Conservation (phyloP, 2,888 invertebrate species). For the Cantharis lateralis region DNA sequence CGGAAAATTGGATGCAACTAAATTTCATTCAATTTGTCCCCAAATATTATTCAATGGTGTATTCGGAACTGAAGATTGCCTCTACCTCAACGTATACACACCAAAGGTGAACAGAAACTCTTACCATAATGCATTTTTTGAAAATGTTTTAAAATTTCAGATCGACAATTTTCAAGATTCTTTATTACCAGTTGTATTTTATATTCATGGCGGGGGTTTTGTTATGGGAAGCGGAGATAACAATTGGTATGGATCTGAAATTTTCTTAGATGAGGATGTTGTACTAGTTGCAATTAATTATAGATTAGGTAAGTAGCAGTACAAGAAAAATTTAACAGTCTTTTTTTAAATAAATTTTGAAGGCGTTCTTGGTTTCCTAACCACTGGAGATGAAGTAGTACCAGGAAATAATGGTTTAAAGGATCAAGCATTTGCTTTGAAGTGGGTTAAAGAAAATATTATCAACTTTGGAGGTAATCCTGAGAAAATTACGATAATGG, state of each 20-base stretch:
- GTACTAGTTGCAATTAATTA: slow-evolving; percentile 57
- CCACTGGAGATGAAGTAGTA: slow-evolving; percentile 46
- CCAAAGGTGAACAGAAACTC: slow-evolving; percentile 43
- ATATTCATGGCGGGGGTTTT: slow-evolving; percentile 77
- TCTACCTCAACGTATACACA: slow-evolving; percentile 76
- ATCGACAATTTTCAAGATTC: slow-evolving; percentile 63
- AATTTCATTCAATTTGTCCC: slow-evolving; percentile 71
- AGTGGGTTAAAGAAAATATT: slow-evolving; percentile 52
- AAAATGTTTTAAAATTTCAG: slow-evolving; percentile 49
- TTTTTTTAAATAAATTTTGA: background rate
- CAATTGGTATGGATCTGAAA: slow-evolving; percentile 71
- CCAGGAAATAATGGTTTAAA: slow-evolving; percentile 56
- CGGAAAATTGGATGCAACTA: slow-evolving; percentile 66
- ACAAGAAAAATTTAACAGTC: background rate
- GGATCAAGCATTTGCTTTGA: slow-evolving; percentile 52
- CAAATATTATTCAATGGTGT: slow-evolving; percentile 61
- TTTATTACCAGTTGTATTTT: slow-evolving; percentile 72
- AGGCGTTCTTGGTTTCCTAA: slow-evolving; percentile 52
- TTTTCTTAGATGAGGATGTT: slow-evolving; percentile 70
- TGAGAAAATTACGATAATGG: slow-evolving; percentile 51
- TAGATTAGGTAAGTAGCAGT: slow-evolving; percentile 31
- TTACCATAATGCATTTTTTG: background rate
- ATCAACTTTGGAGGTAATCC: slow-evolving; percentile 53
- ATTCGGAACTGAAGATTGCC: slow-evolving; percentile 79
- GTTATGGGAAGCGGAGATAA: slow-evolving; percentile 72